phyloP scores from a whole-genome alignment of 2,113 vertebrate species.

The Onychostoma macrolepis region DNA sequence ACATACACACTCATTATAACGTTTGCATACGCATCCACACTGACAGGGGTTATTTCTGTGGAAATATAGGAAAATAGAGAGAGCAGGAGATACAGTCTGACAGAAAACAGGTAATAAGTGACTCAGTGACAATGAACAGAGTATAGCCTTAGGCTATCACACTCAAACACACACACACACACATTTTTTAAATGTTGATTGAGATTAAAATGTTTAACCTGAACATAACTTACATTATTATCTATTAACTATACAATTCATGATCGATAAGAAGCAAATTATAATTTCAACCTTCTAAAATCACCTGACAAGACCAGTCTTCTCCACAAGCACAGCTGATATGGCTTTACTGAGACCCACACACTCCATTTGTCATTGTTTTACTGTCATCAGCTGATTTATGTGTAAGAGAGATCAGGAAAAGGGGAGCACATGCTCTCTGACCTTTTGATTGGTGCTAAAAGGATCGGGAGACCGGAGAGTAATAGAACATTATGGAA shows the following conservation, averaged over 20 bases:
- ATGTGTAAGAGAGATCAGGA: slow-evolving; percentile 18
- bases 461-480: slow-evolving; percentile 37
- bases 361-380: slow-evolving; percentile 21
- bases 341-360: not conserved
- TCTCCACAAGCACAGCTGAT: not conserved
- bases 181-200: not conserved
- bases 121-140: slow-evolving; percentile 56
- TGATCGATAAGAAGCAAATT: not conserved
- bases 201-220: slow-evolving; percentile 3
- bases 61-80: slow-evolving; percentile 72
- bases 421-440: slow-evolving; percentile 18
- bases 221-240: not conserved
- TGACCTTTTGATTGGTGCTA: slow-evolving; percentile 46
- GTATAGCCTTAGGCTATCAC: slow-evolving; percentile 30
- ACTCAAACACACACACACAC: no score
- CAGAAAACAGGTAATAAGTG: not conserved
- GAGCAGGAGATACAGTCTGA: slow-evolving; percentile 52
- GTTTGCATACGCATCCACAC: not conserved
- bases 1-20: slow-evolving; percentile 9
- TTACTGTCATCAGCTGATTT: slow-evolving; percentile 35
- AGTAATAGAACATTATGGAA: slow-evolving; percentile 47
- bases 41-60: slow-evolving; percentile 64
- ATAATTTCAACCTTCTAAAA: not conserved
- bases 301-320: not conserved
- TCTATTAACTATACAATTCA: not conserved